Evolutionary conservation across 1,140 invertebrate species (phyloP).

Genomic region (Drosophila pachea): DNA sequence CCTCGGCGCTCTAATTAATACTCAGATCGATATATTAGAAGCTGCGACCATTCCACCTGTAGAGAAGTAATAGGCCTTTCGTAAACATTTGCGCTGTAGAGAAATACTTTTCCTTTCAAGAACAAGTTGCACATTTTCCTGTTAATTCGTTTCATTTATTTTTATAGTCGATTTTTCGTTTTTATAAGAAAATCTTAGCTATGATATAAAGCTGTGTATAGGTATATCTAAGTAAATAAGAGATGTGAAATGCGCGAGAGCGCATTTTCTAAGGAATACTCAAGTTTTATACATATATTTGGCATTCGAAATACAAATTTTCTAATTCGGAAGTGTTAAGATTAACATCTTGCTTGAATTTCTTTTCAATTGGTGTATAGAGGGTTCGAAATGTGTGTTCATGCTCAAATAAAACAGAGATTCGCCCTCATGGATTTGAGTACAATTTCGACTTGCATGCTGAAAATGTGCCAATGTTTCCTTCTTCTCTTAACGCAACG

Average conservation of each 20-base stretch:
- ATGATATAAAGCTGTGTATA: conserved; percentile 1
- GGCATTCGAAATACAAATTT: conserved; percentile 13
- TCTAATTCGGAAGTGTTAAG: conserved; percentile 1
- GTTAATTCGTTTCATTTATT: too few species aligned
- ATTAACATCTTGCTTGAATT: conserved; percentile 8
- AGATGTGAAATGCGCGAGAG: conserved; percentile 58
- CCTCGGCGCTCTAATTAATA: conserved; percentile 19
- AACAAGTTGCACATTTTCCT: too few species aligned
- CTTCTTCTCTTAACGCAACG: background rate
- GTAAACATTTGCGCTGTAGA: too few species aligned
- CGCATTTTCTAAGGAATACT: conserved; percentile 50
- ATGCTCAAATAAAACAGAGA: too few species aligned
- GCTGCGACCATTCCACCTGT: too few species aligned
- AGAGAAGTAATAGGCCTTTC: too few species aligned
- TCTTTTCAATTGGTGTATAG: too few species aligned
- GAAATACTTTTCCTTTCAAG: too few species aligned
- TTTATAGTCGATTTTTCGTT: too few species aligned
- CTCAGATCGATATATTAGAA: conserved; percentile 33
- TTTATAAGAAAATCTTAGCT: conserved; percentile 2
- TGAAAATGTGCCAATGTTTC: background rate
- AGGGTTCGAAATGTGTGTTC: too few species aligned
- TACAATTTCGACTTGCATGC: too few species aligned
- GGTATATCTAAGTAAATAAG: conserved; percentile 51
- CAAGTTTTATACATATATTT: conserved; percentile 30
- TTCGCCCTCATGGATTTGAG: too few species aligned